Conservation (phyloP, 1,140 invertebrate genomes). For the Caenorhabditis tropicalis region DNA sequence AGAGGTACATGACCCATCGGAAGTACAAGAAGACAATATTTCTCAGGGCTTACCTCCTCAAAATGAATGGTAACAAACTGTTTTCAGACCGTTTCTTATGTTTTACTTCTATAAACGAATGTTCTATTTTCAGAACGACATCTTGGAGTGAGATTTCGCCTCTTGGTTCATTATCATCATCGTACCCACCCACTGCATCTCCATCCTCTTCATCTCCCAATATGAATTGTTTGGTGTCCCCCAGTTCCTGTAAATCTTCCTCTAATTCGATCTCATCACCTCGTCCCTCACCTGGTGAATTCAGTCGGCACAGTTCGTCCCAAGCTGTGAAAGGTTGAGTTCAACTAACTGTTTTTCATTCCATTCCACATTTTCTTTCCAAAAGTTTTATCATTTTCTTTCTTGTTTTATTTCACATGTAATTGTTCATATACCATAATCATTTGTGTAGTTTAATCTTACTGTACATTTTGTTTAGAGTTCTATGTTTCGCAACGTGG, state of each 20-base stretch:
- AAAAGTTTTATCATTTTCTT: not conserved
- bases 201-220: conserved; percentile 22
- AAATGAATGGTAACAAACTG: no score
- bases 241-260: conserved; percentile 10
- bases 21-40: no score
- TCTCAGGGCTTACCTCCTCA: no score
- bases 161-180: not conserved
- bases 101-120: not conserved
- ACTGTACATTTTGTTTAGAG: conserved; percentile 30
- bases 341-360: not conserved
- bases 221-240: not conserved
- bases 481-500: conserved; percentile 22
- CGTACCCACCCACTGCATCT: not conserved
- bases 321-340: conserved; percentile 22
- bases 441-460: not conserved
- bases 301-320: not conserved
- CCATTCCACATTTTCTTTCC: not conserved
- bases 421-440: conserved; percentile 19
- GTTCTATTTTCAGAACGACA: not conserved
- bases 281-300: conserved; percentile 35
- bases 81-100: no score
- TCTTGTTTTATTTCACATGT: conserved; percentile 5
- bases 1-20: no score
- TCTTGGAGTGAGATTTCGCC: conserved; percentile 16
- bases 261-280: conserved; percentile 19